Conservation (phyloP, 2,888 invertebrate genomes). For the Tupiocoris notatus region DNA sequence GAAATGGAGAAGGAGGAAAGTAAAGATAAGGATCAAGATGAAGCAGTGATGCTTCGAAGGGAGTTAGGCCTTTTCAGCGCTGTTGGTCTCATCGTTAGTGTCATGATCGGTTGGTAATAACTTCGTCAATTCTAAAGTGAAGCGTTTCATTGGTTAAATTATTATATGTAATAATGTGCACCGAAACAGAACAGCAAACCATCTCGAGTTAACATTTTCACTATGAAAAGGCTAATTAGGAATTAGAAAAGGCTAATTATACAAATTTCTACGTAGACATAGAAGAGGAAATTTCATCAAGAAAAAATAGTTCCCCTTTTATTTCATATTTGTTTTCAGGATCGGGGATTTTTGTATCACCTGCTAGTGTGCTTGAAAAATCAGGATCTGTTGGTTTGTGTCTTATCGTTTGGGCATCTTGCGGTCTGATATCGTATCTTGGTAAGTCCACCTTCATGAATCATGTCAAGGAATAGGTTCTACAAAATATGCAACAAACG, state of each 20-base stretch:
- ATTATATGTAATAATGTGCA: too few relatives aligned
- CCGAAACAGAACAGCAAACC: too few relatives aligned
- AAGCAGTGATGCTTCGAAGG: conserved; percentile 60
- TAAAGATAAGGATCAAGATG: background rate
- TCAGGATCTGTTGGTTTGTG: conserved; percentile 80
- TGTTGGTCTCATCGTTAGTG: conserved; percentile 77
- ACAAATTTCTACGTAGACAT: too few relatives aligned
- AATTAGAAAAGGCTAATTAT: too few relatives aligned
- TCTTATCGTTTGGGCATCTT: conserved; percentile 73
- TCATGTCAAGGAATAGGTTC: too few relatives aligned
- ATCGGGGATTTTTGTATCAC: conserved; percentile 84
- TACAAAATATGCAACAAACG: background rate
- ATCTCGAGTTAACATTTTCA: too few relatives aligned
- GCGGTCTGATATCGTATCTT: conserved; percentile 74
- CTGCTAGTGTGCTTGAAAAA: conserved; percentile 70
- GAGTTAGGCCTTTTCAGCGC: conserved; percentile 79
- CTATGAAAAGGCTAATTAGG: too few relatives aligned
- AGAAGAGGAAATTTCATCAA: too few relatives aligned
- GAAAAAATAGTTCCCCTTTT: too few relatives aligned
- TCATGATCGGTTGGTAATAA: conserved; percentile 71
- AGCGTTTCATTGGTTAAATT: too few relatives aligned
- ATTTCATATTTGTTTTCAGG: too few relatives aligned
- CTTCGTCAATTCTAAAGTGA: too few relatives aligned
- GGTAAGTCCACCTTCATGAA: conserved; percentile 58
- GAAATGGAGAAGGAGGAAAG: conserved; percentile 9